phyloP scores from a whole-genome alignment of 1,140 invertebrate genomes.

The Goniozus legneri region DNA sequence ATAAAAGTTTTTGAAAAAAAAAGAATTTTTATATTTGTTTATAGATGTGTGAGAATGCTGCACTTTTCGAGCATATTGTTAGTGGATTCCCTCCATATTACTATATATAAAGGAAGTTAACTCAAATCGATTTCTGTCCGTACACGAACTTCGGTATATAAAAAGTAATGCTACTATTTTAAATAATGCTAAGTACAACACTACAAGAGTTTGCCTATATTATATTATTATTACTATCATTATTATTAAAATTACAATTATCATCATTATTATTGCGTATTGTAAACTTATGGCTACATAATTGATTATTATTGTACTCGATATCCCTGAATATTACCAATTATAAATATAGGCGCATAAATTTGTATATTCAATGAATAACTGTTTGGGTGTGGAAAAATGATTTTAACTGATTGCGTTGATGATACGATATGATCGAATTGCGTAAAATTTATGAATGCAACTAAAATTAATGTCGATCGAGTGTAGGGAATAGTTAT shows the following conservation, averaged over 20 bases:
- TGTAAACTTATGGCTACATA: constrained; percentile 12
- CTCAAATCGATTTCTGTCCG: constrained; percentile 42
- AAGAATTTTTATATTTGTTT: constrained; percentile 51
- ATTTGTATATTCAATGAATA: constrained; percentile 49
- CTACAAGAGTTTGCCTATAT: constrained; percentile 47
- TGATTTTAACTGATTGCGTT: no score
- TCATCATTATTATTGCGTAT: constrained; percentile 17
- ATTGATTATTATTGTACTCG: constrained; percentile 27
- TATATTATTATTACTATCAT: constrained; percentile 35
- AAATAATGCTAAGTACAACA: constrained; percentile 52
- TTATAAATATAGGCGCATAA: no score
- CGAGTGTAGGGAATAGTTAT: no score
- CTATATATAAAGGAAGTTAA: constrained; percentile 36
- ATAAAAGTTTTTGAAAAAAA: constrained; percentile 21
- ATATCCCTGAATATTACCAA: no score
- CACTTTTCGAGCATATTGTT: constrained; percentile 46
- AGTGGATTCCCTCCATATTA: constrained; percentile 53
- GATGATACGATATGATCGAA: no score
- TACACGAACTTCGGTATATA: constrained; percentile 42
- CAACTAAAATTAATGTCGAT: no score
- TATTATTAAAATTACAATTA: constrained; percentile 32
- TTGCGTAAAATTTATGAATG: no score
- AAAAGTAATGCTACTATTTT: constrained; percentile 47
- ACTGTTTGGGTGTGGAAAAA: constrained; percentile 40
- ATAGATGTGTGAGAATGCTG: constrained; percentile 44